phyloP scores from a whole-genome alignment of 2,797 vertebrate species.

The Falco berigora region DNA sequence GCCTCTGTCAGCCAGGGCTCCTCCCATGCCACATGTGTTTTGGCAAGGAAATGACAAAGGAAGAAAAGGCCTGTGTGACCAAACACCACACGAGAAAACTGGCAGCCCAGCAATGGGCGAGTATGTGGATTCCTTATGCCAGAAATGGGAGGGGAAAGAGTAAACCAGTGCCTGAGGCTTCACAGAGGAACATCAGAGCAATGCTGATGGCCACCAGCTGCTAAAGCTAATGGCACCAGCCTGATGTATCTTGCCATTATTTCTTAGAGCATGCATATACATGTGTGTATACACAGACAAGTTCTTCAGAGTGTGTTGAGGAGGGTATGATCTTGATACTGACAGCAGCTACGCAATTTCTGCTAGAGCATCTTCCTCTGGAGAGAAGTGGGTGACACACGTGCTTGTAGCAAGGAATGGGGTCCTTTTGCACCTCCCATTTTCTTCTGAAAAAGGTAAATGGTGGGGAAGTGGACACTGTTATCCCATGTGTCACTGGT shows the following conservation, averaged over 20 bases:
- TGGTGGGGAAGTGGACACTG: neutral
- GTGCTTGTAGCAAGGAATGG: neutral
- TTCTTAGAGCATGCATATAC: neutral
- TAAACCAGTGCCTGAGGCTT: neutral
- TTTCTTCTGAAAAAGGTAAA: neutral
- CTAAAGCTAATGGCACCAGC: neutral
- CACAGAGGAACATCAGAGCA: neutral
- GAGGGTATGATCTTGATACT: neutral
- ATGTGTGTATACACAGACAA: neutral
- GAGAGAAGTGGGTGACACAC: neutral
- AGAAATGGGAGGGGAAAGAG: neutral
- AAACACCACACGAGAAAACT: constrained; percentile 13
- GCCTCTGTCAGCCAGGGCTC: neutral
- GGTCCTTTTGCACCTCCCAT: neutral
- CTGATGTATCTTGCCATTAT: neutral
- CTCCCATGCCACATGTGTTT: neutral
- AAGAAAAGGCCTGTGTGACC: neutral
- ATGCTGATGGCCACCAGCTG: neutral
- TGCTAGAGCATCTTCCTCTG: neutral
- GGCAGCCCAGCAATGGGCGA: neutral
- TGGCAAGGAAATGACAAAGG: neutral
- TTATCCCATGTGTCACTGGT: neutral
- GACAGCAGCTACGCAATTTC: neutral
- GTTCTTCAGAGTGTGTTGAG: neutral
- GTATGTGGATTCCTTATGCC: neutral